A percentile compares a stretch with the other conserved stretches of the same genome.
Conservation (phyloP, 1,140 invertebrate genomes). For the Stegodyphus mimosarum region DNA sequence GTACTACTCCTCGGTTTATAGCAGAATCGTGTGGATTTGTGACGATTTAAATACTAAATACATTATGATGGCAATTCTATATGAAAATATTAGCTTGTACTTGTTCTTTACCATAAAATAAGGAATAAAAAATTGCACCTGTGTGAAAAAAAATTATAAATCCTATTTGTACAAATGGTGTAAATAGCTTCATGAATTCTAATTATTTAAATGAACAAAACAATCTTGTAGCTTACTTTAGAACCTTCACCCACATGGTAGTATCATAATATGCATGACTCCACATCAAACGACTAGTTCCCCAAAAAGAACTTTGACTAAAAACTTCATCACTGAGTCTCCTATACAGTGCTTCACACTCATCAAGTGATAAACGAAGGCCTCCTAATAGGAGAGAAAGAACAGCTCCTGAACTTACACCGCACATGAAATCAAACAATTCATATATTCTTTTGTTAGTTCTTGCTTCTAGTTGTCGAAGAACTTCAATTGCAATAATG, state of each 20-base stretch:
- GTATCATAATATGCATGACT: slow-evolving; percentile 93
- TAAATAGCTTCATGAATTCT: background rate
- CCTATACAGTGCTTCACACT: slow-evolving; percentile 77
- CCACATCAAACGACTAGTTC: slow-evolving; percentile 83
- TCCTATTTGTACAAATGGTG: background rate
- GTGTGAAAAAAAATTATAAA: background rate
- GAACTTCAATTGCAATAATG: slow-evolving; percentile 82
- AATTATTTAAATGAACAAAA: background rate
- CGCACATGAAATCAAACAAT: slow-evolving; percentile 89
- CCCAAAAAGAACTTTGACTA: slow-evolving; percentile 77
- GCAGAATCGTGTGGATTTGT: too few species aligned
- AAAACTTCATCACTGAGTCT: slow-evolving; percentile 79
- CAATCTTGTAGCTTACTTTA: slow-evolving; percentile 71
- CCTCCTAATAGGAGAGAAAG: slow-evolving; percentile 70
- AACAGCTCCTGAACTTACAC: slow-evolving; percentile 80
- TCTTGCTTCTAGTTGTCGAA: slow-evolving; percentile 80
- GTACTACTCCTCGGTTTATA: too few species aligned
- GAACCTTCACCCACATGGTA: slow-evolving; percentile 82
- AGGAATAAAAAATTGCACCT: too few species aligned
- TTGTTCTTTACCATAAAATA: too few species aligned
- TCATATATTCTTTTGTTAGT: slow-evolving; percentile 74
- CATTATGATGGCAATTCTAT: too few species aligned
- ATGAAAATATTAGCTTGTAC: too few species aligned
- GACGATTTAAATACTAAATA: too few species aligned
- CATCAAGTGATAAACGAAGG: slow-evolving; percentile 73